A percentile compares a stretch with the other conserved stretches of the same genome.
Evolutionary conservation across 1,140 invertebrate species (phyloP).

Genomic region (Riptortus pedestris): DNA sequence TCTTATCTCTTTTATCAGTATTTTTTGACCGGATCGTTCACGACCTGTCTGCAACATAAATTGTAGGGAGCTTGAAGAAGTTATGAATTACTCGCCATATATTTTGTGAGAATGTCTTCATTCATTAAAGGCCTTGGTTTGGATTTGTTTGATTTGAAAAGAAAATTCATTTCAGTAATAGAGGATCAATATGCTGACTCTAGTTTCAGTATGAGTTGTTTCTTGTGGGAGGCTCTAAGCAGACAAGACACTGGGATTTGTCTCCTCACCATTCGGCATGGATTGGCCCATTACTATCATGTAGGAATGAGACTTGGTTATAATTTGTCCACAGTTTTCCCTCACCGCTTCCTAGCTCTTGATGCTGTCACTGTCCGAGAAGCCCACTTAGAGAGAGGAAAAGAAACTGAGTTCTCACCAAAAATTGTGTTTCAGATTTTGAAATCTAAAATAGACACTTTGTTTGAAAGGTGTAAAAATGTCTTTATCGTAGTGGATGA

Average conservation of each 20-base stretch:
- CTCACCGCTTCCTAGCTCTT: neutral
- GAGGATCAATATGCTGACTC: conserved; percentile 7
- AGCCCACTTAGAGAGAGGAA: neutral
- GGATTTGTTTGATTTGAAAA: conserved; percentile 5
- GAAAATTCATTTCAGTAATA: conserved; percentile 6
- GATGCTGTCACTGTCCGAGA: neutral
- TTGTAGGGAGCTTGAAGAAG: too few species aligned
- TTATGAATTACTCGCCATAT: too few species aligned
- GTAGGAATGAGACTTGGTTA: conserved; percentile 18
- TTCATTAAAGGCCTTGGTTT: conserved; percentile 19
- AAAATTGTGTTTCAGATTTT: too few species aligned
- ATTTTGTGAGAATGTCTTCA: too few species aligned
- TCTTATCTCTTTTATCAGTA: too few species aligned
- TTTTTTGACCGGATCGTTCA: too few species aligned
- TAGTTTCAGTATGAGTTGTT: conserved; percentile 8
- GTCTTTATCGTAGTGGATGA: neutral
- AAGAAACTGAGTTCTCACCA: neutral
- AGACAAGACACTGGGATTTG: conserved; percentile 1
- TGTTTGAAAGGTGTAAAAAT: neutral
- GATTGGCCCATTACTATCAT: conserved; percentile 17
- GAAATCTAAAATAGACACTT: neutral
- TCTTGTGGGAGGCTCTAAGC: conserved; percentile 9
- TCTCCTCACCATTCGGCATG: neutral
- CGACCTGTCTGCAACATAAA: too few species aligned
- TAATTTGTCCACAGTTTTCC: neutral